A percentile compares a stretch with the other conserved stretches of the same genome.
Evolutionary conservation across 2,888 invertebrate genomes (phyloP).

Genomic region (Eupithecia tripunctaria): DNA sequence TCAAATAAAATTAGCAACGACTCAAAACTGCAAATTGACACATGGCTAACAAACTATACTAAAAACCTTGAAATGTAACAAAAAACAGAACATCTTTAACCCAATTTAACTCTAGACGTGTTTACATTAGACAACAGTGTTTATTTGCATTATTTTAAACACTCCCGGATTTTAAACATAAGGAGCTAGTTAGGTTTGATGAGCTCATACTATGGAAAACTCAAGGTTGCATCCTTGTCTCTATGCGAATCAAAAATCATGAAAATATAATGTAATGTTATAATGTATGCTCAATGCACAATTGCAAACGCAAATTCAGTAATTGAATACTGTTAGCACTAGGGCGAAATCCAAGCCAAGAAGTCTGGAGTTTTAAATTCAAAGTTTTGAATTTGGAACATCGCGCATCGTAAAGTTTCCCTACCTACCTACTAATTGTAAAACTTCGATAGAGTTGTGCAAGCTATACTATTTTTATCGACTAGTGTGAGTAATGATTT

Average conservation of each 20-base stretch:
- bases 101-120: constrained; percentile 52
- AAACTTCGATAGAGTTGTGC: constrained; percentile 51
- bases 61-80: constrained; percentile 39
- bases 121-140: constrained; percentile 53
- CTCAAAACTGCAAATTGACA: not conserved
- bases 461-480: constrained; percentile 69
- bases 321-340: not conserved
- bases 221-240: not conserved
- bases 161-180: constrained; percentile 38
- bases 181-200: constrained; percentile 31
- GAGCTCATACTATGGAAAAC: not conserved
- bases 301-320: not conserved
- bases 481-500: constrained; percentile 66
- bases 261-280: no score
- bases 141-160: constrained; percentile 50
- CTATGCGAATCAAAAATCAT: not conserved
- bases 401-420: not conserved
- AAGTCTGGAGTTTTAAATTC: not conserved
- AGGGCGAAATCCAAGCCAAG: not conserved
- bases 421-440: not conserved
- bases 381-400: not conserved
- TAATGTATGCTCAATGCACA: not conserved
- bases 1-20: not conserved
- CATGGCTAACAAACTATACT: not conserved
- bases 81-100: constrained; percentile 55